Evolutionary conservation across 2,797 vertebrate species (phyloP), one percentile per base, ranked within the genome.

Genomic region (Chloroceryle inda): DNA sequence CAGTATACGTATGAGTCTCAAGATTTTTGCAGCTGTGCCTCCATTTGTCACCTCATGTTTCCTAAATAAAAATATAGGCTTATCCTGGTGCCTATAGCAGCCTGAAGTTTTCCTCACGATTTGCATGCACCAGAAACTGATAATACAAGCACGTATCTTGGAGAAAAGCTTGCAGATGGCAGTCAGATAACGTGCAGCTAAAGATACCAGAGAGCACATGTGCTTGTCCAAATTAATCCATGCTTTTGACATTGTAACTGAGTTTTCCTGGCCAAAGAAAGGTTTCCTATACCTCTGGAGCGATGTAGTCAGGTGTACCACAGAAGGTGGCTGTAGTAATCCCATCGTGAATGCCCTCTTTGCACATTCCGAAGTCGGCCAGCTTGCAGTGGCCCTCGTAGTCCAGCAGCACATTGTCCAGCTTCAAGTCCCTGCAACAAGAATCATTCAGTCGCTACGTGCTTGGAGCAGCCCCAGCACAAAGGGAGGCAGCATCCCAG

Each of bases 341-440:
- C 11, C 99, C 99, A 8, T 99, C 98, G 3, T 98, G 98, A 85
- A 99, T 99, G 53, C 98, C 99, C 94, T 99, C 99, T 93, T 99
- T 99, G 98, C 99, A 99, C 99, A 99, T 99, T 50, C 99, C 99
- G 11, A 99, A 99, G 96, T 99, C 99, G 9, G 99, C 99, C 97
- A 99, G 98, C 89, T 99, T 99, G 98, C 99, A 99, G 97, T 99
- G 99, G 22, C 99, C 99, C 17, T 99, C 99, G 2, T 98, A 98
- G 97, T 99, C 99, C 84, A 99, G 98, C 13, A 99, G 98, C 62
- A 99, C 99, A 0, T 99, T 99, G 97, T 99, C 99, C 98, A 99
- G 93, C 95, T 99, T 99, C 75, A 99, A 98, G 96, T 99, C 99
- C 97, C 99, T 99, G 98, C 55, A 98, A 97, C 0, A 77, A 85